These are phyloP conservation scores for Unio delphinus DNA, from an alignment of 2,888 invertebrate species.

Conservation along the genomic window DNA sequence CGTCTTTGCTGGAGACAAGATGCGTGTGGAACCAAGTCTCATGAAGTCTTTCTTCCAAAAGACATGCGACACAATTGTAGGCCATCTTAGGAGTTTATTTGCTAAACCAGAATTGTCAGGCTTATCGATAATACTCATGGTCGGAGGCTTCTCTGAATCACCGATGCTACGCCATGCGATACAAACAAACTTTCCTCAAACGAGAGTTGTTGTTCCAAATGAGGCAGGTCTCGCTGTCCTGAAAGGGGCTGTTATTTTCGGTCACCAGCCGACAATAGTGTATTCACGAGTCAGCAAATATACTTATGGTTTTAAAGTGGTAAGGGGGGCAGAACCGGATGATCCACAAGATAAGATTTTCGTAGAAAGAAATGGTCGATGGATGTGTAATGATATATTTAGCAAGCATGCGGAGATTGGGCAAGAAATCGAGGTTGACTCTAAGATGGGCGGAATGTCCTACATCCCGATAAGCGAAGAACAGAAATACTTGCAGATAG, in stretches of 20 bases:
- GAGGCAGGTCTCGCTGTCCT: conserved; percentile 24
- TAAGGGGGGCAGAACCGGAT: neutral
- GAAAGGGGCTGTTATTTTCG: conserved; percentile 30
- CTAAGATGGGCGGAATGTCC: neutral
- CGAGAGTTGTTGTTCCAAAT: conserved; percentile 18
- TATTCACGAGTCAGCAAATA: conserved; percentile 16
- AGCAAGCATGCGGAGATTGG: conserved; percentile 16
- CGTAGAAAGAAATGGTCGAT: conserved; percentile 1
- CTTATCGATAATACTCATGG: conserved; percentile 20
- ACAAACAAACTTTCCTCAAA: conserved; percentile 8
- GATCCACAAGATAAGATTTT: conserved; percentile 6
- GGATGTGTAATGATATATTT: conserved; percentile 8
- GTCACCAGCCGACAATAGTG: conserved; percentile 17
- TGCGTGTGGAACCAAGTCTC: conserved; percentile 3
- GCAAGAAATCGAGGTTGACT: conserved; percentile 6
- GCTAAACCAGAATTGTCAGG: conserved; percentile 4
- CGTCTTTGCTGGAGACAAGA: conserved; percentile 3
- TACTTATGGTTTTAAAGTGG: conserved; percentile 19
- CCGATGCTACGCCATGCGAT: conserved; percentile 17
- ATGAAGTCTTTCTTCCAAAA: conserved; percentile 10
- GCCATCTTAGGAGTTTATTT: conserved; percentile 10
- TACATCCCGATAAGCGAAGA: neutral
- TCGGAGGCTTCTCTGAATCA: conserved; percentile 31
- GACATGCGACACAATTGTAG: conserved; percentile 9
- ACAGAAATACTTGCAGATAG: neutral